These are phyloP conservation scores for Clamator glandarius DNA, from an alignment of 2,797 vertebrate species.

Conservation along the genomic window DNA sequence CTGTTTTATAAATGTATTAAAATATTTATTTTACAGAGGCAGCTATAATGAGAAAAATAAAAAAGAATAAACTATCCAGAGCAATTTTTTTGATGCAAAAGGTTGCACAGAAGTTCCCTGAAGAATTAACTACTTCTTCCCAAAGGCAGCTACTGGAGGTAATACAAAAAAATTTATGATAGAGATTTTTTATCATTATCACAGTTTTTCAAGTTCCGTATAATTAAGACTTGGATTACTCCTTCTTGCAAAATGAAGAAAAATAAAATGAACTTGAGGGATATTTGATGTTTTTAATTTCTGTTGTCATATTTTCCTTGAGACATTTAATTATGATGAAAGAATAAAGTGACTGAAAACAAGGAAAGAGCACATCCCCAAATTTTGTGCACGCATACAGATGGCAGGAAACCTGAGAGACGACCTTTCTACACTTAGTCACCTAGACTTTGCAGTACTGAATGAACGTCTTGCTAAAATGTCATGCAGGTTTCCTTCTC, in stretches of 20 bases:
- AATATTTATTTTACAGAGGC: constrained; percentile 76
- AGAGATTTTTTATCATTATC: neutral
- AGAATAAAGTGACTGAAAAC: neutral
- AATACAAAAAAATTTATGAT: neutral
- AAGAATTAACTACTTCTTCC: constrained; percentile 56
- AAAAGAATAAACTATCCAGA: constrained; percentile 89
- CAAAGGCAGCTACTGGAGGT: constrained; percentile 86
- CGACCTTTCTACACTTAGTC: neutral
- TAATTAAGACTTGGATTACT: neutral
- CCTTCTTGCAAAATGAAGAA: neutral
- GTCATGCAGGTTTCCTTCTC: neutral
- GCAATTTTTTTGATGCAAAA: constrained; percentile 90
- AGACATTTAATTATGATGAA: neutral
- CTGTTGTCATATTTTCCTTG: neutral
- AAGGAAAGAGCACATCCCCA: neutral
- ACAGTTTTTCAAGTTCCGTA: neutral
- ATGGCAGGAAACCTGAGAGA: neutral
- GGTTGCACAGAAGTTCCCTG: constrained; percentile 77
- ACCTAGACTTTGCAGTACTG: neutral
- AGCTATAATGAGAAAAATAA: constrained; percentile 83
- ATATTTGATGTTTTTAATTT: neutral
- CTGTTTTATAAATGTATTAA: neutral
- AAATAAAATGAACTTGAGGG: neutral
- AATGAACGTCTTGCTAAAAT: neutral
- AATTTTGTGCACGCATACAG: neutral